A percentile compares a stretch with the other conserved stretches of the same genome.
These are phyloP conservation scores for Drosophila kambysellisi DNA, from an alignment of 2,888 invertebrate species.

Conservation along the genomic window DNA sequence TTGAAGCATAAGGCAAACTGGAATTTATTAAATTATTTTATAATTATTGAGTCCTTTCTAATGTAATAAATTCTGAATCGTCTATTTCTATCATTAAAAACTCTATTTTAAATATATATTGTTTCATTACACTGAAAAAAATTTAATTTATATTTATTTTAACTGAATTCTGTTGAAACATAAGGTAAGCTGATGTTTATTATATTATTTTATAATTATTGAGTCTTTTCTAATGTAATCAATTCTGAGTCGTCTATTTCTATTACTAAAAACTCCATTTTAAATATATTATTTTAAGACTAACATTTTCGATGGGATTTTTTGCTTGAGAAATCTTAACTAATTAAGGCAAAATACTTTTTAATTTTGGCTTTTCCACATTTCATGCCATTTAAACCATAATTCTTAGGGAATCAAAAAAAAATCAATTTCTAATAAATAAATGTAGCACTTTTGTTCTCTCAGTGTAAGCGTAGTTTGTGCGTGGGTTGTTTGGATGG, in stretches of 20 bases:
- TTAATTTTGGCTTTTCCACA: background rate
- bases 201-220: no score
- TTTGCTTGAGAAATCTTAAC: background rate
- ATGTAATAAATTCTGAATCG: no score
- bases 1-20: background rate
- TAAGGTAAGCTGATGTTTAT: background rate
- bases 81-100: no score
- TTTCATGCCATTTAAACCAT: background rate
- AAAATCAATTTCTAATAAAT: background rate
- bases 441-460: background rate
- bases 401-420: no score
- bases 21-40: background rate
- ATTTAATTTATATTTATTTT: background rate
- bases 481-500: slow-evolving; percentile 58
- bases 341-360: background rate
- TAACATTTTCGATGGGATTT: no score
- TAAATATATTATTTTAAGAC: background rate
- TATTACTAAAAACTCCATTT: no score
- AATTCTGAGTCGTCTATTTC: background rate
- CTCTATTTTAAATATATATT: no score
- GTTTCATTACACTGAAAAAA: background rate
- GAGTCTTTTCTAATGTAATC: no score
- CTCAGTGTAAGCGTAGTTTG: slow-evolving; percentile 6
- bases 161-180: background rate
- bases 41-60: no score